Evolutionary conservation across 2,888 invertebrate genomes (phyloP), one percentile per base, ranked within the genome.

Genomic region (Tolmerus cingulatus): DNA sequence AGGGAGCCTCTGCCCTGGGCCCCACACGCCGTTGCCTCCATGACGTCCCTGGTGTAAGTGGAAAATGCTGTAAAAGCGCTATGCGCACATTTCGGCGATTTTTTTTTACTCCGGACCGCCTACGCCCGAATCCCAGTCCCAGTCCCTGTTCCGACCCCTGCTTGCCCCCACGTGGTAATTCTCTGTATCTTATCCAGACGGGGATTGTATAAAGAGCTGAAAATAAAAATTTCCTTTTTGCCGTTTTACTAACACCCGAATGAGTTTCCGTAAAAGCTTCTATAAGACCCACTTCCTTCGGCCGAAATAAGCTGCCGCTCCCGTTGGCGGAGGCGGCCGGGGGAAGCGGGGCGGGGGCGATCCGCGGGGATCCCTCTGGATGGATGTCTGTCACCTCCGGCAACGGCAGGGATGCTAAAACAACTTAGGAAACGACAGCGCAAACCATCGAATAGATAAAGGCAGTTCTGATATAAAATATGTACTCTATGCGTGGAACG

Each of bases 211-310:
- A 84, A 84, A 84, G 57, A 40, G 66, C 66, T 66, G 19, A 43
- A 85, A 85, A 85, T 85, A 85, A 85, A 74, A 85, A 85, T 74
- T 85, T 85, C 85, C 85, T 37, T 74, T 85, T 74, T 74, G 74
- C 85, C 74, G n/a, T 85, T 85, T 74, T 85, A 74, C 74, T 74
- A 85, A 85, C 85, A 85, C 85, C 74, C 46, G 46, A 74, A 74
- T 85, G 85, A 74, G 74, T 74, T 85, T 85, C 85, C 85, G 85
- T 34, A 85, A 85, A 85, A 85, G 85, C 85, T 74, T 85, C 74
- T 27, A 34, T 74, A 85, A 85, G 51, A 85, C 74, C 74, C 46
- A 85, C 74, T 85, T 85, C 85, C 74, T 85, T n/a, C 46, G 82
- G 66, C 57, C 82, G 66, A 82, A 66, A 82, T 82, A 82, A 82